phyloP scores from a whole-genome alignment of 1,140 invertebrate species.

The Ostrea edulis region DNA sequence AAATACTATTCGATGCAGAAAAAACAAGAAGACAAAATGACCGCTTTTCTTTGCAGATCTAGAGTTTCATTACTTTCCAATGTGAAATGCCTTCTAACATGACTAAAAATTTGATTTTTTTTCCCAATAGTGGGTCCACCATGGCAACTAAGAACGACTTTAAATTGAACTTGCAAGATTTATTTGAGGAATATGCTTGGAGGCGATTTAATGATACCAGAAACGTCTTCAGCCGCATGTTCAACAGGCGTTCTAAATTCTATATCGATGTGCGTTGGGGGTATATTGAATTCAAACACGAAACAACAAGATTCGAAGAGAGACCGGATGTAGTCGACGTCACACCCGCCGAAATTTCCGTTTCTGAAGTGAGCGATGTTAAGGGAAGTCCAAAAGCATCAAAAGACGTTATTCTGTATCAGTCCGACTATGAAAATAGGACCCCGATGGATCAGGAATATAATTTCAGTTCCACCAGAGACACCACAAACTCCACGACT shows the following conservation, averaged over 20 bases:
- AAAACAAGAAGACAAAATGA: too few relatives aligned
- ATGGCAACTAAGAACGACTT: background rate
- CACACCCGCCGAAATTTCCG: slow-evolving; percentile 13
- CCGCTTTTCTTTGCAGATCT: too few relatives aligned
- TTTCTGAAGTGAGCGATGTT: background rate
- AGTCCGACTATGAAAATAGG: slow-evolving; percentile 48
- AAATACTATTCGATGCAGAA: too few relatives aligned
- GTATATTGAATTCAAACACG: slow-evolving; percentile 47
- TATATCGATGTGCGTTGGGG: slow-evolving; percentile 53
- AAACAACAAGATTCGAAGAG: slow-evolving; percentile 44
- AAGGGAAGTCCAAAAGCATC: background rate
- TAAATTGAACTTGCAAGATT: slow-evolving; percentile 5
- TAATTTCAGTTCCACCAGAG: slow-evolving; percentile 41
- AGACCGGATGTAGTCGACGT: slow-evolving; percentile 14
- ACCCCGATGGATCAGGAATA: slow-evolving; percentile 46
- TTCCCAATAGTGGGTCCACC: background rate
- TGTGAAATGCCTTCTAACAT: too few relatives aligned
- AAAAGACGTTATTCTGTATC: slow-evolving; percentile 49
- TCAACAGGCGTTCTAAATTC: slow-evolving; percentile 47
- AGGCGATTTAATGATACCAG: slow-evolving; percentile 6
- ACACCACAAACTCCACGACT: slow-evolving; percentile 33
- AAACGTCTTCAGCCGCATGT: background rate
- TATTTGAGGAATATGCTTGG: slow-evolving; percentile 48
- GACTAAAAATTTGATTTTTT: background rate
- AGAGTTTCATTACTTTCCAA: too few relatives aligned